Percentiles rank a stretch among this genome's conserved stretches.
Evolutionary conservation across 2,888 invertebrate species (phyloP).

Genomic region (Hartigia nigra): DNA sequence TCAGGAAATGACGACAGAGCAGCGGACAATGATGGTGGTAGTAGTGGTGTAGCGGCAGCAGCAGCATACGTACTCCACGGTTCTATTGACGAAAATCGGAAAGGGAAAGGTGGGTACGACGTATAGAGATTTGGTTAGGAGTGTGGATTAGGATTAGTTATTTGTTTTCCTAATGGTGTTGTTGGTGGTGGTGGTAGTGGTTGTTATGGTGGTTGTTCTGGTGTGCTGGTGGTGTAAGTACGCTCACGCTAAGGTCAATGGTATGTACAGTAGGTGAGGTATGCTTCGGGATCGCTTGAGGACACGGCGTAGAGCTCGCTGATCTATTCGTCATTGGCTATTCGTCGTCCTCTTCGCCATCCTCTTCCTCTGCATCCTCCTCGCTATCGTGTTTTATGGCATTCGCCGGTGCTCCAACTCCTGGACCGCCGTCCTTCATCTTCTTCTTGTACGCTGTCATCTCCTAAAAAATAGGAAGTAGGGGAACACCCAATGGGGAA

Average conservation of each 20-base stretch:
- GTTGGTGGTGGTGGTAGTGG: not conserved
- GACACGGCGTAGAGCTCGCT: conserved; percentile 65
- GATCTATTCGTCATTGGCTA: conserved; percentile 63
- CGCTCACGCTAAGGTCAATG: conserved; percentile 67
- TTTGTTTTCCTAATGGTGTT: conserved; percentile 59
- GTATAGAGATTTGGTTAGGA: not conserved
- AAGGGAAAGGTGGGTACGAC: conserved; percentile 17
- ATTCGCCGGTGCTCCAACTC: conserved; percentile 67
- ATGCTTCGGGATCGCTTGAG: conserved; percentile 62
- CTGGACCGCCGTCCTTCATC: conserved; percentile 63
- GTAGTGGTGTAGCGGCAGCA: conserved; percentile 28
- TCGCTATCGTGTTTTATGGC: conserved; percentile 72
- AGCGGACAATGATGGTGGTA: conserved; percentile 41
- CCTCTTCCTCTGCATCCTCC: conserved; percentile 75
- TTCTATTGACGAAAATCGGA: conserved; percentile 18
- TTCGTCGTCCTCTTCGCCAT: conserved; percentile 72
- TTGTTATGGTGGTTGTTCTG: conserved; percentile 22
- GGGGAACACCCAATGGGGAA: not conserved
- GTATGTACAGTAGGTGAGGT: conserved; percentile 68
- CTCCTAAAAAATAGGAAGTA: conserved; percentile 70
- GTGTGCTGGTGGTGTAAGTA: conserved; percentile 57
- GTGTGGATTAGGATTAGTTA: conserved; percentile 57
- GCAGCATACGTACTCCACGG: conserved; percentile 2
- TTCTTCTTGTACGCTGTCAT: conserved; percentile 89
- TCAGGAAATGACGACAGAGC: not conserved